These are phyloP conservation scores for Callimorpha dominula DNA, from an alignment of 2,888 invertebrate species.

Conservation along the genomic window DNA sequence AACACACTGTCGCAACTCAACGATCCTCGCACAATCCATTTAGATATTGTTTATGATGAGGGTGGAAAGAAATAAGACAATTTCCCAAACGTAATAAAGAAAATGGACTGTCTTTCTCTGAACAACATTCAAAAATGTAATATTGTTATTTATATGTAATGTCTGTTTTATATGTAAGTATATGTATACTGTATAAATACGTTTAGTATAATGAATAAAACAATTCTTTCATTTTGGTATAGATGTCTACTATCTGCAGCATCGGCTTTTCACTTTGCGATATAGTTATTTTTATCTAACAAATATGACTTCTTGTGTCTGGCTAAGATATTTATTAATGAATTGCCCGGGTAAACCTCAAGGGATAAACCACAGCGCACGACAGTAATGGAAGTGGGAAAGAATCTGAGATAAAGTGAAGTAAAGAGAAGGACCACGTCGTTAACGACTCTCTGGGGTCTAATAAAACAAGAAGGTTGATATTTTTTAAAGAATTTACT, in stretches of 20 bases:
- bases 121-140: constrained; percentile 8
- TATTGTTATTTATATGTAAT: constrained; percentile 13
- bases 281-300: constrained; percentile 50
- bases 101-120: constrained; percentile 41
- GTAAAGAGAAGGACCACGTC: constrained; percentile 49
- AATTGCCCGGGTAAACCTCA: constrained; percentile 61
- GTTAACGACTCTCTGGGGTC: constrained; percentile 61
- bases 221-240: too few species aligned
- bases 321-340: constrained; percentile 69
- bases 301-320: constrained; percentile 54
- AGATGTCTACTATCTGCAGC: constrained; percentile 12
- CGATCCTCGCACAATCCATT: constrained; percentile 52
- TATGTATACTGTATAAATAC: too few species aligned
- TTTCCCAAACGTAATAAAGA: constrained; percentile 50
- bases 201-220: too few species aligned
- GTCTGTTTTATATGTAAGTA: constrained; percentile 13
- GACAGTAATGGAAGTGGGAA: constrained; percentile 71
- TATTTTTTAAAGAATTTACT: constrained; percentile 52
- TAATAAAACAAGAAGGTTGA: constrained; percentile 57
- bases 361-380: constrained; percentile 56
- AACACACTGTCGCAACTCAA: constrained; percentile 43
- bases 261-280: constrained; percentile 37
- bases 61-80: constrained; percentile 56
- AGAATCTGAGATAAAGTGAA: constrained; percentile 66
- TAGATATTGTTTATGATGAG: constrained; percentile 59